Evolutionary conservation across 2,888 invertebrate genomes (phyloP), one percentile per base, ranked within the genome.

Genomic region (Drosophila leonis): DNA sequence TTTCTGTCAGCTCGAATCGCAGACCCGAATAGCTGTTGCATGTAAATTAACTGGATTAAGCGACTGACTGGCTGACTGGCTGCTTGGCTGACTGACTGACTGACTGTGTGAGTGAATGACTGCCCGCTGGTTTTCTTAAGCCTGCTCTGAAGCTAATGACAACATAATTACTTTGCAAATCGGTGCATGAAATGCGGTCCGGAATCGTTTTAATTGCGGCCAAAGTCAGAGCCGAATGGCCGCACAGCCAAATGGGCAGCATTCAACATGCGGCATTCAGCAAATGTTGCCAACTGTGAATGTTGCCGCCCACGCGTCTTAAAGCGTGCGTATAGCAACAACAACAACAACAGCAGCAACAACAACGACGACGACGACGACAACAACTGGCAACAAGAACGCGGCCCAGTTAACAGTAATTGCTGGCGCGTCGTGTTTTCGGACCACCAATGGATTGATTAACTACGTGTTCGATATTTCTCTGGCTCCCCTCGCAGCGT

Each of bases 361-460:
- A 60, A 31, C n/a, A n/a, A n/a, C 39, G 63, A 15, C 57, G 5
- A 12, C 20, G 12, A 41, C 71, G 35, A 15, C 44, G 46, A 65
- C 71, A n/a, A 8, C 56, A 62, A 33, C 72, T 61, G 65, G 24
- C 65, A 75, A 55, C 69, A 67, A 68, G 46, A 65, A 39, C 61
- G 66, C 69, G 69, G 65, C 66, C 87, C 88, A 83, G 83, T 88
- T 88, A 88, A 86, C 88, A 81, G 88, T 88, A 83, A 88, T 89
- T 89, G 88, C 82, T 74, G 79, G 80, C 86, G 86, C 86, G 83
- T 83, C 88, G 82, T 83, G 86, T 77, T 80, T 80, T 80, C 46
- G 85, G 84, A 84, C 84, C 84, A 84, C 89, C 84, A 84, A 87
- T 84, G 84, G 84, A 84, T 84, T 84, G 84, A 84, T 84, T 89